Conservation (phyloP, 2,113 vertebrate species). For the Pogona vitticeps region DNA sequence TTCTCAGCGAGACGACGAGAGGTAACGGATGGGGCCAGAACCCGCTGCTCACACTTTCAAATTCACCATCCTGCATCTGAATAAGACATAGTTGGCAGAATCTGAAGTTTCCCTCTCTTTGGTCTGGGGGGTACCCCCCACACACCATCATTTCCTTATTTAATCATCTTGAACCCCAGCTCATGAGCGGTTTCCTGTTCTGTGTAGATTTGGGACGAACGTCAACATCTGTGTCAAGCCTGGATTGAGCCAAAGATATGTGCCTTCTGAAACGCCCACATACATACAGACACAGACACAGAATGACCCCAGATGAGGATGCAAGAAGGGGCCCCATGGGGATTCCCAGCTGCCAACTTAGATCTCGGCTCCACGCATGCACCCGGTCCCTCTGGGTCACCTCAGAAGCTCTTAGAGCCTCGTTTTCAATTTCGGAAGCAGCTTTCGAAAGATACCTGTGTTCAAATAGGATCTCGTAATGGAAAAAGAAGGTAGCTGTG, state of each 20-base stretch:
- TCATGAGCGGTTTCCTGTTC: too few species aligned
- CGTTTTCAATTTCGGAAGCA: not conserved
- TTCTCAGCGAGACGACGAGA: too few species aligned
- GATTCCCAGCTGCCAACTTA: not conserved
- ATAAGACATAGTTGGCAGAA: too few species aligned
- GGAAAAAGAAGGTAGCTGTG: not conserved
- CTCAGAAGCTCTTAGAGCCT: slow-evolving; percentile 11
- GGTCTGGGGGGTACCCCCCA: too few species aligned
- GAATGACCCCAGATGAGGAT: not conserved
- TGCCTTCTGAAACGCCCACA: not conserved
- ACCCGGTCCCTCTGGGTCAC: not conserved
- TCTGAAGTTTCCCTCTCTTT: too few species aligned
- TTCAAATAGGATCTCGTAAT: not conserved
- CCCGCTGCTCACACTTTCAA: too few species aligned
- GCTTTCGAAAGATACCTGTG: not conserved
- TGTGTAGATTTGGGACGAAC: not conserved
- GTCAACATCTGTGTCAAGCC: not conserved
- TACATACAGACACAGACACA: not conserved
- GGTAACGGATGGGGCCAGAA: too few species aligned
- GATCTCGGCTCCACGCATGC: not conserved
- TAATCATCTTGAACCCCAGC: too few species aligned
- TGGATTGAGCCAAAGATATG: not conserved
- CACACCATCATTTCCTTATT: too few species aligned
- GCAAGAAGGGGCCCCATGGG: not conserved
- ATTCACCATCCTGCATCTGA: too few species aligned